Base-by-base conservation (phyloP, 1,140 invertebrate species). In the Hyposmocoma kahamanoa region DNA sequence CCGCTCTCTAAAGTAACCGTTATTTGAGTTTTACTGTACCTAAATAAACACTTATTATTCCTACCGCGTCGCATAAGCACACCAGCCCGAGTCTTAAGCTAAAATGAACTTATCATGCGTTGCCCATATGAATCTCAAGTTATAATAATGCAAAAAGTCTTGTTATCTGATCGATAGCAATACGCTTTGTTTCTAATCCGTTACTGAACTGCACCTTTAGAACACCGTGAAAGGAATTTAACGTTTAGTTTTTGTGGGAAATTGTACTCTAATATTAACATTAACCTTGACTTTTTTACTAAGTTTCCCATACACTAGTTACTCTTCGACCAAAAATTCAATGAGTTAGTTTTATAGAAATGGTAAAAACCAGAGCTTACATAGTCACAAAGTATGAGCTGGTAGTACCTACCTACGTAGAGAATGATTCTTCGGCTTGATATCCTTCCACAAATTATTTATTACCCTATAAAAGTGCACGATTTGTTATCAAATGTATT, bases 71-170 rank as follows among this genome's bases (percentile, higher is more conserved):
- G 36, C 15, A 36, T 57, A 41, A 50, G 47, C 51, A 54, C 57
- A 53, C 53, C 32, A 24, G 34, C 28, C 22, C 45, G 47, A 65
- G 59, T 59, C 53, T 44, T 58, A 61, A 62, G 47, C 51, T 60
- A 59, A 60, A 69, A 67, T 73, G 64, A 67, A 69, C 32, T 62
- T 63, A 70, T 55, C 65, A 63, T 62, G 65, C 60, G 57, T 56
- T 62, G 56, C 36, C 56, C 28, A 53, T 66, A 51, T 50, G 42
- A 59, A 58, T 53, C 51, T 47, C 50, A 54, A 41, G 28, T 28
- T 39, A 50, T 72, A 65, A 63, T 67, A 71, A 71, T 66, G 60
- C 62, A 74, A 74, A 67, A 73, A 70, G 51, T 65, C 15, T 36
- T 36, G 32, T 36, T 36, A 36, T 34, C 13, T n/a, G 15, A 9